These are phyloP conservation scores for Melipona beecheii DNA, from an alignment of 2,888 invertebrate species.

Conservation along the genomic window DNA sequence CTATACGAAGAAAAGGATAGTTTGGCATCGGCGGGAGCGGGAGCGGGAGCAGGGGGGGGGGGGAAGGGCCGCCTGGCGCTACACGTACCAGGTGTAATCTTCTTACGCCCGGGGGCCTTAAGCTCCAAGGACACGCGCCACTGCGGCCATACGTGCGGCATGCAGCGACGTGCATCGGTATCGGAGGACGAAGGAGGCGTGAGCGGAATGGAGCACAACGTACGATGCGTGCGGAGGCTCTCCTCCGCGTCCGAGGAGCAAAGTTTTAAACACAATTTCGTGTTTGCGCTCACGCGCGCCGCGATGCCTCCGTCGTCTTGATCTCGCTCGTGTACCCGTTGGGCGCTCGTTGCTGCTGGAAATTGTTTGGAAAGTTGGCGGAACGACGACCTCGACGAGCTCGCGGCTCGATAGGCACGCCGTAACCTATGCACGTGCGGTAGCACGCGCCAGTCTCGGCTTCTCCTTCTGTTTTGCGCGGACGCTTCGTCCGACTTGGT, in stretches of 20 bases:
- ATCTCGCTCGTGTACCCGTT: slow-evolving; percentile 9
- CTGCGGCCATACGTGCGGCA: slow-evolving; percentile 54
- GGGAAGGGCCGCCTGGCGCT: slow-evolving; percentile 1
- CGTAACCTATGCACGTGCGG: background rate
- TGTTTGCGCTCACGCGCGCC: slow-evolving; percentile 28
- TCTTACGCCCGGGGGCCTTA: slow-evolving; percentile 35
- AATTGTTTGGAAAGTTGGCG: slow-evolving; percentile 31
- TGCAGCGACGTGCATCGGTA: slow-evolving; percentile 9
- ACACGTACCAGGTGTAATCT: slow-evolving; percentile 61
- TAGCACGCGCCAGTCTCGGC: background rate
- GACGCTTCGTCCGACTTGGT: background rate
- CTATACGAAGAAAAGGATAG: slow-evolving; percentile 12
- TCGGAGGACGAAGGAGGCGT: slow-evolving; percentile 49
- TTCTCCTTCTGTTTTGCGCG: background rate
- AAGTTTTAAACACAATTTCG: slow-evolving; percentile 59
- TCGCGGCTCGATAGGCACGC: background rate
- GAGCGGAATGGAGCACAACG: slow-evolving; percentile 35
- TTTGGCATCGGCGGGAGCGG: background rate
- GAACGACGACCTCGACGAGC: too few species aligned
- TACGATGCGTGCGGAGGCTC: slow-evolving; percentile 16
- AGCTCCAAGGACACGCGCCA: slow-evolving; percentile 39
- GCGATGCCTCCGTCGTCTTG: background rate
- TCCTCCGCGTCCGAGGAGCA: background rate
- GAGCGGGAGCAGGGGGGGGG: too few species aligned
- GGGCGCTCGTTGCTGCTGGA: slow-evolving; percentile 8